phyloP scores from a whole-genome alignment of 2,113 vertebrate species.

The Natator depressus region DNA sequence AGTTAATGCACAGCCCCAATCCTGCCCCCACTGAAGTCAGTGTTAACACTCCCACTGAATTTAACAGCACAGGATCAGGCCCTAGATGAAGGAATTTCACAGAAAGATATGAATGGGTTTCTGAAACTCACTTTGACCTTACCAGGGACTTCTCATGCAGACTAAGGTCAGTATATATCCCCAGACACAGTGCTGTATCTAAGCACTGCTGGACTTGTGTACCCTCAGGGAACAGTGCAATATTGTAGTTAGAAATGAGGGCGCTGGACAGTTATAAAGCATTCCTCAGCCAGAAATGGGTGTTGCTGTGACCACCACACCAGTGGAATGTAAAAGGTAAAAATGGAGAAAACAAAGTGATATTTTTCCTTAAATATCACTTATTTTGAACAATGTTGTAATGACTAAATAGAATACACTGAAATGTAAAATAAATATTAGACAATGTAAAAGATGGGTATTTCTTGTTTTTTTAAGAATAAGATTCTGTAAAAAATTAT shows the following conservation, averaged over 20 bases:
- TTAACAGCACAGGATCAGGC: not conserved
- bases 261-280: not conserved
- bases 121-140: constrained; percentile 9
- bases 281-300: constrained; percentile 44
- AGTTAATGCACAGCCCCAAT: not conserved
- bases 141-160: constrained; percentile 3
- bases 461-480: not conserved
- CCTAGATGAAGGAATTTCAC: not conserved
- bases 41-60: not conserved
- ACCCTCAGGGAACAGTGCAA: constrained; percentile 10
- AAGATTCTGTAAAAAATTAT: not conserved
- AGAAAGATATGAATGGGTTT: not conserved
- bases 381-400: not conserved
- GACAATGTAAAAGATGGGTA: not conserved
- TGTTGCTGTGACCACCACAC: constrained; percentile 46
- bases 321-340: constrained; percentile 49
- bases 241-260: constrained; percentile 44
- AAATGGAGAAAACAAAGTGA: constrained; percentile 16
- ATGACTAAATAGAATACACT: constrained; percentile 46
- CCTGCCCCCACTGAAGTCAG: not conserved
- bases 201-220: constrained; percentile 31
- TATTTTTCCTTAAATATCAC: constrained; percentile 26
- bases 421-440: not conserved
- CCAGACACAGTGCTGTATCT: not conserved
- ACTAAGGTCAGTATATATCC: constrained; percentile 36